Evolutionary conservation across 1,140 invertebrate genomes (phyloP).

Genomic region (Megathymus violae): DNA sequence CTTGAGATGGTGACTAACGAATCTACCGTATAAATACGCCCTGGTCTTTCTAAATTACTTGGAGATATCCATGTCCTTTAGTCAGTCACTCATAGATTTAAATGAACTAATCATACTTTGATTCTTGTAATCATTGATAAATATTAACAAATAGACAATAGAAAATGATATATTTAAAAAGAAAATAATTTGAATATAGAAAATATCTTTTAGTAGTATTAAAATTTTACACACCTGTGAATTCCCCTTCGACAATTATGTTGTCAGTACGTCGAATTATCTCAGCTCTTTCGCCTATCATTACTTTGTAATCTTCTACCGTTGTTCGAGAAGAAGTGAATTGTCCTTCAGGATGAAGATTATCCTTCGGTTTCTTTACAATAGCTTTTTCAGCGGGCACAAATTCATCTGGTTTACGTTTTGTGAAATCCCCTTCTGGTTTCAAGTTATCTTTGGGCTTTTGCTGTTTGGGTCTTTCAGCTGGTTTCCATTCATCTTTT

Average conservation of each 20-base stretch:
- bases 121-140: no score
- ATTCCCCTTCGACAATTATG: conserved; percentile 85
- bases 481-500: conserved; percentile 81
- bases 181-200: no score
- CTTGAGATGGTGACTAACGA: no score
- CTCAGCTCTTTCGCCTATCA: conserved; percentile 85
- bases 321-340: conserved; percentile 82
- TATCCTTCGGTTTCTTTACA: conserved; percentile 85
- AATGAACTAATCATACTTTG: no score
- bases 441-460: conserved; percentile 84
- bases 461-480: conserved; percentile 77
- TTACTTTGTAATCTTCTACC: conserved; percentile 84
- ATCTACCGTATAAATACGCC: no score
- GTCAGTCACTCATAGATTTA: no score
- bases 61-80: no score
- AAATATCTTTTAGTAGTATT: no score
- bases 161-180: no score
- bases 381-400: conserved; percentile 85
- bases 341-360: conserved; percentile 86
- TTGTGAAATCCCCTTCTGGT: conserved; percentile 85
- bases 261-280: conserved; percentile 86
- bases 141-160: no score
- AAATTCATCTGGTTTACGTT: conserved; percentile 84
- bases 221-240: conserved; percentile 71
- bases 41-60: no score